phyloP scores from a whole-genome alignment of 53 echinoderm and acorn worm species.

The Echinometra lucunter region DNA sequence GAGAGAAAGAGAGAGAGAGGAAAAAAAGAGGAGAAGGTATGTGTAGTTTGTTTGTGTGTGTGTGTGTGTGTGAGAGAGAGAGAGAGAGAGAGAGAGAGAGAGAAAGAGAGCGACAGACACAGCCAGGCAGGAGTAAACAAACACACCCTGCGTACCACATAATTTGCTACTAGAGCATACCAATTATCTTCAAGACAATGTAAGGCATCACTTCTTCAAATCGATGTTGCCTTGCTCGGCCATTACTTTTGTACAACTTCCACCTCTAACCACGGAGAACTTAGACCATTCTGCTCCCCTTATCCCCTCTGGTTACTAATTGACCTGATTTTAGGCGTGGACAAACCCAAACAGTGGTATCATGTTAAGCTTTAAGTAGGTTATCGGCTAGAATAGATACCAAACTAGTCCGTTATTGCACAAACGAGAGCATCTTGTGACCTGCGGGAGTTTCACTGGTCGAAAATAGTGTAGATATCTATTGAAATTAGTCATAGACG shows the following conservation, averaged over 20 bases:
- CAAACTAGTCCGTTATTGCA: neutral
- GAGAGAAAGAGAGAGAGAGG: neutral
- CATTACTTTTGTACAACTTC: neutral
- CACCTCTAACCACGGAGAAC: neutral
- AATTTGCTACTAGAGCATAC: neutral
- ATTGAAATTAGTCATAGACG: too few species aligned
- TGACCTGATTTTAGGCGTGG: constrained; percentile 1
- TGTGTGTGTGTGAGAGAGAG: neutral
- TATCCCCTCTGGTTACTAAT: neutral
- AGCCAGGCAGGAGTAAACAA: too few species aligned
- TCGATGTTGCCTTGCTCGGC: neutral
- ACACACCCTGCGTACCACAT: too few species aligned
- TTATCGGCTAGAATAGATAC: neutral
- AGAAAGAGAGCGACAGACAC: too few species aligned
- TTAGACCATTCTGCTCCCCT: neutral
- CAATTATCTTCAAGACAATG: neutral
- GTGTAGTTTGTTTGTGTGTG: neutral
- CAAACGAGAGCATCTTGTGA: neutral
- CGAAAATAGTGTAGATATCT: too few species aligned
- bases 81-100: neutral
- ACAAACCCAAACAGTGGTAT: constrained; percentile 10
- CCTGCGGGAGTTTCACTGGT: too few species aligned
- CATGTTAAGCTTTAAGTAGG: constrained; percentile 4
- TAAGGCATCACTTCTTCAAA: neutral
- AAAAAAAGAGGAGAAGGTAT: neutral